A percentile compares a stretch with the other conserved stretches of the same genome.
Evolutionary conservation across 2,113 vertebrate genomes (phyloP).

Genomic region (Centrocercus urophasianus): DNA sequence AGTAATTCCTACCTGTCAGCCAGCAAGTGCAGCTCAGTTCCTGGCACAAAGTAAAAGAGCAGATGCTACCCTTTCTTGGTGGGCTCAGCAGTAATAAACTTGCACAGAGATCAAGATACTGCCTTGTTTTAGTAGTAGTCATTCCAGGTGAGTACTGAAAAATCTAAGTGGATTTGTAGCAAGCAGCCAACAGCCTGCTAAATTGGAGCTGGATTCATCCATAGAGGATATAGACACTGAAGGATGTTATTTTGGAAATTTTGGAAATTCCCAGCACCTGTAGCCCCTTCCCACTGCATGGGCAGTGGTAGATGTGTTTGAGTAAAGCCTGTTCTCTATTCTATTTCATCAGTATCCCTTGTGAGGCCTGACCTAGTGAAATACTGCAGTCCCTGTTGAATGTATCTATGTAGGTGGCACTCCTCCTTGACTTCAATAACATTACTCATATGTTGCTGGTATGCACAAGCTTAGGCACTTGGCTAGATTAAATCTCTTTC

Average conservation of each 20-base stretch:
- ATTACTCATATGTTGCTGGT: not conserved
- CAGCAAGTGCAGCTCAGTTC: not conserved
- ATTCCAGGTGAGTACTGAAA: not conserved
- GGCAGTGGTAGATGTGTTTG: not conserved
- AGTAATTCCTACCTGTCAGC: not conserved
- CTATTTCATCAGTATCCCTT: not conserved
- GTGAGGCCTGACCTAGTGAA: not conserved
- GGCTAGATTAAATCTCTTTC: not conserved
- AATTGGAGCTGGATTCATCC: not conserved
- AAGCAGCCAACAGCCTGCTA: not conserved
- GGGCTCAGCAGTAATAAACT: not conserved
- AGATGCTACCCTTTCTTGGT: not conserved
- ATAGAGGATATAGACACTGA: not conserved
- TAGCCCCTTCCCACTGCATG: not conserved
- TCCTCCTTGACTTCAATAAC: not conserved
- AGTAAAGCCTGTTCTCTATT: not conserved
- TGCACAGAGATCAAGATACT: not conserved
- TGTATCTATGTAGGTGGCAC: not conserved
- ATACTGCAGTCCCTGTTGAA: not conserved
- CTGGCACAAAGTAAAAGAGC: not conserved
- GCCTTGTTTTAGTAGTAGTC: not conserved
- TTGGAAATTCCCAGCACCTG: not conserved
- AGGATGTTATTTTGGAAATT: not conserved
- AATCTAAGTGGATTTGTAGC: accelerated
- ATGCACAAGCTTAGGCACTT: not conserved